These are phyloP conservation scores for Acromyrmex charruanus DNA, from an alignment of 1,140 invertebrate species.

Conservation along the genomic window DNA sequence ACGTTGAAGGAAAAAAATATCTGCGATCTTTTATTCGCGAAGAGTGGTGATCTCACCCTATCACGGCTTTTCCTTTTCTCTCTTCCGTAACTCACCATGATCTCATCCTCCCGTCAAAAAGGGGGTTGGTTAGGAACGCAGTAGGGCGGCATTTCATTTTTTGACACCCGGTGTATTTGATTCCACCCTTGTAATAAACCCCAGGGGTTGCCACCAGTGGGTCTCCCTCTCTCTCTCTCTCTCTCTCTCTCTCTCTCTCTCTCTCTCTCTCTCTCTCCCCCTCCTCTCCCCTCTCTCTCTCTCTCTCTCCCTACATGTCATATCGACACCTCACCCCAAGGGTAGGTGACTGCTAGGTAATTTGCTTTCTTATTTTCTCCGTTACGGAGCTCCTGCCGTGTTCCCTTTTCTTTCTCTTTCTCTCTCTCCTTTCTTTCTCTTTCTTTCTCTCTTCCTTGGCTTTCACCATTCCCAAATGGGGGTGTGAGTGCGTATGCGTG, in stretches of 20 bases:
- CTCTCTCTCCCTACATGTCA: constrained; percentile 83
- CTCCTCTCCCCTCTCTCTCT: constrained; percentile 15
- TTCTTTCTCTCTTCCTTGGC: constrained; percentile 58
- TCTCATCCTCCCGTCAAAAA: constrained; percentile 69
- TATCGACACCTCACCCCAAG: constrained; percentile 85
- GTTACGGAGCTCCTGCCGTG: constrained; percentile 72
- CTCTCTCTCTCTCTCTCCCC: constrained; percentile 49
- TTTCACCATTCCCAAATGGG: constrained; percentile 44
- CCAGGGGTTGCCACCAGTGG: constrained; percentile 80
- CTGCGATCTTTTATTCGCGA: constrained; percentile 55
- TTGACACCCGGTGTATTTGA: constrained; percentile 87
- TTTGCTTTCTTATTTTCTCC: constrained; percentile 86
- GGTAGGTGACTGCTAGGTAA: constrained; percentile 85
- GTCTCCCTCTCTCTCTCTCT: constrained; percentile 58
- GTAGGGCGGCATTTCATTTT: constrained; percentile 85
- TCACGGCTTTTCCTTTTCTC: constrained; percentile 66
- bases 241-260: constrained; percentile 55
- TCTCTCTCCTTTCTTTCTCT: constrained; percentile 36
- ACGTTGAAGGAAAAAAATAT: constrained; percentile 48
- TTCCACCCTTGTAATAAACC: constrained; percentile 87
- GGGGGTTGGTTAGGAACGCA: constrained; percentile 65
- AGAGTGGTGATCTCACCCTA: constrained; percentile 59
- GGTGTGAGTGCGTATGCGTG: too few relatives aligned
- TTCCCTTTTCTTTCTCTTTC: constrained; percentile 19
- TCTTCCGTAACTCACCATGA: constrained; percentile 70